Evolutionary conservation across 2,797 vertebrate genomes (phyloP), one percentile per base, ranked within the genome.

Genomic region (Coregonus ussuriensis): DNA sequence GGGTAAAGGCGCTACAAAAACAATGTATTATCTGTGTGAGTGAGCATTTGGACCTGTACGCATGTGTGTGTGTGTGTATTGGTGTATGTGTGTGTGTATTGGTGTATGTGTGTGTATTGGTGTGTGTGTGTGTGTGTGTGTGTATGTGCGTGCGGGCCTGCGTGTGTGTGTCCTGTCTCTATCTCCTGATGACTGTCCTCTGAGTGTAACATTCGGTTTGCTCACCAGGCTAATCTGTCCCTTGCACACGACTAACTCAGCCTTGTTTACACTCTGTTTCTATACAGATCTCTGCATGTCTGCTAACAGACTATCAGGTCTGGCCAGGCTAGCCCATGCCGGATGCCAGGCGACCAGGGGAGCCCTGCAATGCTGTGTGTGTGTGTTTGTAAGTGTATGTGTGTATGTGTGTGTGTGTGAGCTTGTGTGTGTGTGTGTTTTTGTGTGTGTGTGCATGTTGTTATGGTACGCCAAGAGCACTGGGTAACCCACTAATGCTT

Each of bases 181-280:
- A 33, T 3, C 31, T 33, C 31, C 31, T 33, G 3, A 33, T 33
- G 31, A 33, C 25, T 25, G 18, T 15, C 1, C 16, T 51, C 21
- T 25, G 29, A 25, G 63, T 29, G 7, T 33, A n/a, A 51, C 21
- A 5, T 21, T 25, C 3, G 29, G 29, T 29, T 29, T 15, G 70
- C 70, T 14, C 13, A 25, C n/a, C 70, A 71, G 70, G n/a, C 69
- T 71, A 71, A 71, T 71, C 69, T 29, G n/a, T 15, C 37, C 6
- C 13, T 71, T 41, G n/a, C 69, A 71, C 18, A 7, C 6, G 31
- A 41, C 21, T 71, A 71, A 51, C 68, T 0, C 18, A 51, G 3
- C 69, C n/a, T 4, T 71, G 69, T 71, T 71, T 52, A 71, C 69
- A 25, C 69, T 71, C 69, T 51, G 69, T 71, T 71, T 71, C 3